These are phyloP conservation scores for Drosophila simulans DNA, from an alignment of 1,140 invertebrate genomes.

Conservation along the genomic window DNA sequence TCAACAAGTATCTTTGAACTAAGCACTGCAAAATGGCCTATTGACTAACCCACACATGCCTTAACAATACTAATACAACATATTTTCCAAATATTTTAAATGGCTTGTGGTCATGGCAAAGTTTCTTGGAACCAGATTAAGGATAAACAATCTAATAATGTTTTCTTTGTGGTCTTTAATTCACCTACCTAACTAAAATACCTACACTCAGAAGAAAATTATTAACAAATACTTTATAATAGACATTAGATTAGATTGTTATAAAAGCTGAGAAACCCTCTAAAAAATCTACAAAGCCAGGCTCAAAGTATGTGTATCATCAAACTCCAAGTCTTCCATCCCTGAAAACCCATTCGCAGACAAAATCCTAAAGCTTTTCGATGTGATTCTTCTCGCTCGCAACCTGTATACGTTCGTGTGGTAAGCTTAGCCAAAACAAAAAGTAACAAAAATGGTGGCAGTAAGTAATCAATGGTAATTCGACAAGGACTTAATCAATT, in stretches of 20 bases:
- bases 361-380: conserved; percentile 50
- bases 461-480: conserved; percentile 62
- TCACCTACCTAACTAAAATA: background rate
- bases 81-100: conserved; percentile 29
- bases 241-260: too few species aligned
- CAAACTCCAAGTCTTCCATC: conserved; percentile 75
- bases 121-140: conserved; percentile 58
- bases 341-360: conserved; percentile 5
- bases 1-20: conserved; percentile 35
- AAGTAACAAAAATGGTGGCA: conserved; percentile 17
- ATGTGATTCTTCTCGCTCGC: conserved; percentile 80
- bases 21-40: conserved; percentile 39
- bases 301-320: conserved; percentile 18
- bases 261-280: too few species aligned
- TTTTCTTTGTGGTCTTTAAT: background rate
- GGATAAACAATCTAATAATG: background rate
- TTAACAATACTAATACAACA: conserved; percentile 35
- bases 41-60: conserved; percentile 37
- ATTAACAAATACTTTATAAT: too few species aligned
- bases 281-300: conserved; percentile 42
- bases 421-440: conserved; percentile 54
- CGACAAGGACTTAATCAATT: conserved; percentile 40
- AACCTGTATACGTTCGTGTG: conserved; percentile 74
- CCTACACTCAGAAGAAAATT: too few species aligned
- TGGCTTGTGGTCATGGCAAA: conserved; percentile 69